Percentiles rank a stretch among this genome's conserved stretches.
Conservation (phyloP, 1,140 invertebrate genomes). For the Drosophila elegans region DNA sequence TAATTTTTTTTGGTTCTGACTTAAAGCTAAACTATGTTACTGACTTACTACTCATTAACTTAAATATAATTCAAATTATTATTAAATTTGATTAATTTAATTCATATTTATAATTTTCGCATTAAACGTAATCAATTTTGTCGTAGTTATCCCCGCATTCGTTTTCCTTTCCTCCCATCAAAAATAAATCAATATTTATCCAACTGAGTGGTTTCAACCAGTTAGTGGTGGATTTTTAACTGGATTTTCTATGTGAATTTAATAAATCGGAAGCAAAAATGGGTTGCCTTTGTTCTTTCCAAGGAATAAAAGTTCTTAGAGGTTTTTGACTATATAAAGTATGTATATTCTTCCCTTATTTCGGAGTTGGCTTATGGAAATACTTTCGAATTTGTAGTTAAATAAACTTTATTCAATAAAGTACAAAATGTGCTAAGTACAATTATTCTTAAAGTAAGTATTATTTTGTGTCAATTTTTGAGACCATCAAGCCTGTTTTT, state of each 20-base stretch:
- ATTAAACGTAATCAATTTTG: constrained; percentile 79
- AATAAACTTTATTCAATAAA: too few species aligned
- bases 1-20: constrained; percentile 64
- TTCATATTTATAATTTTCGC: constrained; percentile 82
- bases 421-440: too few species aligned
- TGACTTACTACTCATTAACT: constrained; percentile 83
- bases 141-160: constrained; percentile 50
- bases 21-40: constrained; percentile 76
- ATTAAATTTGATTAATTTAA: constrained; percentile 83
- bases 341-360: too few species aligned
- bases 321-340: too few species aligned
- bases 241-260: not conserved
- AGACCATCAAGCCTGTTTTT: too few species aligned
- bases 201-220: constrained; percentile 15
- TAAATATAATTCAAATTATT: constrained; percentile 81
- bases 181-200: constrained; percentile 34
- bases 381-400: too few species aligned
- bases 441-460: too few species aligned
- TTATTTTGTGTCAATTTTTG: too few species aligned
- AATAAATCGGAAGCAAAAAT: too few species aligned
- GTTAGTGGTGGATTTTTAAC: not conserved
- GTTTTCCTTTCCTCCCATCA: constrained; percentile 56
- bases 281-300: too few species aligned
- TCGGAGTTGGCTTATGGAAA: too few species aligned
- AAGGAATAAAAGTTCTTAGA: too few species aligned